Evolutionary conservation across 2,797 vertebrate species (phyloP).

Genomic region (Pangasius krempfi): DNA sequence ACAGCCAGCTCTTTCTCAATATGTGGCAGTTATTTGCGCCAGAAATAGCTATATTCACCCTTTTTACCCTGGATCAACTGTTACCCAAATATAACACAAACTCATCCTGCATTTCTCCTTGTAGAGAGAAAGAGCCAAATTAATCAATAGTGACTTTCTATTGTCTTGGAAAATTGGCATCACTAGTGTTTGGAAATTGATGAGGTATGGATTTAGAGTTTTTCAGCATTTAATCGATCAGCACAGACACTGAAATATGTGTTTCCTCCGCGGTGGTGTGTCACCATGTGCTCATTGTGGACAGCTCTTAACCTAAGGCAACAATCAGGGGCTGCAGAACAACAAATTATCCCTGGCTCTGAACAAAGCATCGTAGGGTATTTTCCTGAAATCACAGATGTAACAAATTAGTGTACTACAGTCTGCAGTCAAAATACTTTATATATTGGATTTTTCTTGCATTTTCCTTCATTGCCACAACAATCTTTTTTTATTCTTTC

Average conservation of each 20-base stretch:
- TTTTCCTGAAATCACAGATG: conserved; percentile 39
- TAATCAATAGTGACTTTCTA: conserved; percentile 23
- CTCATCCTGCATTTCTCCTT: not conserved
- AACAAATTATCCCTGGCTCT: conserved; percentile 33
- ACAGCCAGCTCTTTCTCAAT: not conserved
- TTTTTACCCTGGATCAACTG: not conserved
- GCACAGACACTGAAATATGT: conserved; percentile 28
- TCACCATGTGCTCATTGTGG: conserved; percentile 32
- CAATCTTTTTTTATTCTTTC: not conserved
- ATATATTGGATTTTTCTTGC: not conserved
- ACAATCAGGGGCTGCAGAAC: conserved; percentile 37
- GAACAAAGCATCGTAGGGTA: conserved; percentile 15
- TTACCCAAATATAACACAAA: not conserved
- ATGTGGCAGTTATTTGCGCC: not conserved
- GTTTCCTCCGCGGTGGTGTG: conserved; percentile 30
- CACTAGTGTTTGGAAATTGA: conserved; percentile 29
- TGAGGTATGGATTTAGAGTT: conserved; percentile 39
- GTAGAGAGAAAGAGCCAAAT: not conserved
- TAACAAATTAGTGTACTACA: conserved; percentile 8
- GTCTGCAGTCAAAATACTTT: not conserved
- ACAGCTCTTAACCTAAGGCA: conserved; percentile 37
- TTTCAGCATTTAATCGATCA: conserved; percentile 46
- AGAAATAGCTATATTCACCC: not conserved
- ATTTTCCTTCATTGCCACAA: not conserved
- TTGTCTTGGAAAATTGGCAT: conserved; percentile 18